phyloP scores from a whole-genome alignment of 2,113 vertebrate genomes.

The Halcyon senegalensis region DNA sequence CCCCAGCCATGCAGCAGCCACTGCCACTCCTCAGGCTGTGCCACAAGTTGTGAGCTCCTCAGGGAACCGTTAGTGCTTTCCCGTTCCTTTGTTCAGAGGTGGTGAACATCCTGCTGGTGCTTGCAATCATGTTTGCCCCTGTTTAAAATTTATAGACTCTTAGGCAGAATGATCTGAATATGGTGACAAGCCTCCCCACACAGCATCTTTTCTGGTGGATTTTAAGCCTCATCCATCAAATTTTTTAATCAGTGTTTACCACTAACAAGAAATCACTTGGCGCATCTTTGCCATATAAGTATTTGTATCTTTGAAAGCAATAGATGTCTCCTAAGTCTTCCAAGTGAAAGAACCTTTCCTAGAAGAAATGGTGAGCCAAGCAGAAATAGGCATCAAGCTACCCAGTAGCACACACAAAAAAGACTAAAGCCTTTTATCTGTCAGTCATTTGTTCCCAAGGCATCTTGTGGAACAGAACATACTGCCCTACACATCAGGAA shows the following conservation, averaged over 20 bases:
- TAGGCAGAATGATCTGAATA: not conserved
- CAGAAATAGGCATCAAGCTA: slow-evolving; percentile 46
- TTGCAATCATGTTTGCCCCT: not conserved
- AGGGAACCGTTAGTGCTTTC: not conserved
- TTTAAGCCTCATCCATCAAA: not conserved
- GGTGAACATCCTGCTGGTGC: not conserved
- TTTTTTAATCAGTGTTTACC: not conserved
- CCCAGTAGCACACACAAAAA: slow-evolving; percentile 6
- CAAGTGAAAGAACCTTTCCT: not conserved
- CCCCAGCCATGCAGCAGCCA: accelerated
- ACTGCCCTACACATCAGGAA: slow-evolving; percentile 23
- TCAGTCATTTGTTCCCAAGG: slow-evolving; percentile 26
- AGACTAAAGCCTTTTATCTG: slow-evolving; percentile 23
- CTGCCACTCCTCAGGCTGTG: accelerated
- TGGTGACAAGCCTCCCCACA: not conserved
- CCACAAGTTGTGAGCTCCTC: not conserved
- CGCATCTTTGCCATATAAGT: not conserved
- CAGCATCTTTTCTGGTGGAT: not conserved
- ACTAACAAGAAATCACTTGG: not conserved
- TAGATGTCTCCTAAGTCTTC: not conserved
- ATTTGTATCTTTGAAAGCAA: not conserved
- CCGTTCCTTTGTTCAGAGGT: not conserved
- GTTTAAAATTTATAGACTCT: not conserved
- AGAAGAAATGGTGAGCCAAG: not conserved
- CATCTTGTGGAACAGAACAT: slow-evolving; percentile 54